Percentiles rank a stretch among this genome's conserved stretches.
phyloP scores from a whole-genome alignment of 1,140 invertebrate species.

The Drosophila albomicans region DNA sequence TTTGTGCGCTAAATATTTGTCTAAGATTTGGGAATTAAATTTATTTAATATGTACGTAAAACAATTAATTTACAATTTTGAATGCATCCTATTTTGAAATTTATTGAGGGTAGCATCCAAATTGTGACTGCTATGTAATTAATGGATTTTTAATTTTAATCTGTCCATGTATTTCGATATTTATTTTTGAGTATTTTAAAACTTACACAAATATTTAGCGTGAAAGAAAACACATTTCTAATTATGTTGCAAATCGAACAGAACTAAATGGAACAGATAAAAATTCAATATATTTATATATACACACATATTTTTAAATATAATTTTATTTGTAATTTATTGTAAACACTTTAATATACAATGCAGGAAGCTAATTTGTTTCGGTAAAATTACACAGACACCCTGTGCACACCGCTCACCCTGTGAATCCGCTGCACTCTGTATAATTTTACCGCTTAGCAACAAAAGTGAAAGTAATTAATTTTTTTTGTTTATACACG shows the following conservation, averaged over 20 bases:
- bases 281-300: constrained; percentile 17
- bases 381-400: constrained; percentile 7
- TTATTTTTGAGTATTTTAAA: background rate
- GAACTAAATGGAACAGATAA: constrained; percentile 34
- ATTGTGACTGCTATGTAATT: constrained; percentile 1
- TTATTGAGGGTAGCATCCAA: background rate
- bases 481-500: constrained; percentile 21
- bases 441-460: constrained; percentile 10
- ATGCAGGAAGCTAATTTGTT: constrained; percentile 12
- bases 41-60: background rate
- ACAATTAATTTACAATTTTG: background rate
- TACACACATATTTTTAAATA: constrained; percentile 14
- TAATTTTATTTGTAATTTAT: constrained; percentile 35
- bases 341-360: constrained; percentile 13
- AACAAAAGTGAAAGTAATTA: constrained; percentile 4
- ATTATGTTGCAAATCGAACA: constrained; percentile 26
- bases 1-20: constrained; percentile 36
- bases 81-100: background rate
- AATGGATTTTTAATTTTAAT: background rate
- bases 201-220: constrained; percentile 36
- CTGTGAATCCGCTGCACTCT: background rate
- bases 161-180: background rate
- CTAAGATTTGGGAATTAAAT: constrained; percentile 3
- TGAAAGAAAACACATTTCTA: background rate
- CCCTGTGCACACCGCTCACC: background rate